These are phyloP conservation scores for Macroramphosus scolopax DNA, from an alignment of 2,797 vertebrate species.

Conservation along the genomic window DNA sequence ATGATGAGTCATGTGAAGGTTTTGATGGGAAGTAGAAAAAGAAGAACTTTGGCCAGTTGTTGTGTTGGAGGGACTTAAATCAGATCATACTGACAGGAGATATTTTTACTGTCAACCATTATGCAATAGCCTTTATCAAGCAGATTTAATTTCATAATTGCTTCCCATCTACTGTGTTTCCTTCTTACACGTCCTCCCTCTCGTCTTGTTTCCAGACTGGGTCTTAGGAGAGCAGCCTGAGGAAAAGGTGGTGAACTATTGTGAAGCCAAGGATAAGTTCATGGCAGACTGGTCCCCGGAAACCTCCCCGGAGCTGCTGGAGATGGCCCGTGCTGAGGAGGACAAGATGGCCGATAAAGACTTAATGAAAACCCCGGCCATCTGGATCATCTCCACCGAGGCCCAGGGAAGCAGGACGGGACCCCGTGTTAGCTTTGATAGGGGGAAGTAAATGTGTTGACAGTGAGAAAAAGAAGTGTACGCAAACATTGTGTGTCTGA, in stretches of 20 bases:
- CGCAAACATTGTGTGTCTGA: too few species aligned
- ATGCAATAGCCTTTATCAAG: too few species aligned
- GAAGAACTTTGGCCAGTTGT: too few species aligned
- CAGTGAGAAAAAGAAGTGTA: too few species aligned
- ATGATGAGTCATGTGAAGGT: too few species aligned
- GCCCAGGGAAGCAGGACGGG: slow-evolving; percentile 37
- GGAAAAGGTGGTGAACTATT: slow-evolving; percentile 74
- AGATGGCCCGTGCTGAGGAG: slow-evolving; percentile 74
- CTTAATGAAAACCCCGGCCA: slow-evolving; percentile 59
- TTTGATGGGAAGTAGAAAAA: too few species aligned
- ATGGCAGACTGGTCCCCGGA: slow-evolving; percentile 75
- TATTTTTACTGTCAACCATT: too few species aligned
- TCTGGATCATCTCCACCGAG: slow-evolving; percentile 74
- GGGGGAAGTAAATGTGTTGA: slow-evolving; percentile 39
- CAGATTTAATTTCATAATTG: too few species aligned
- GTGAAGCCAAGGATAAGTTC: slow-evolving; percentile 78
- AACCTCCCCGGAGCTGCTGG: slow-evolving; percentile 77
- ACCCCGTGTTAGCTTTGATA: slow-evolving; percentile 70
- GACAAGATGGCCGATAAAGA: slow-evolving; percentile 68
- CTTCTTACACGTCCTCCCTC: background rate
- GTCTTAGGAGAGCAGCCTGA: slow-evolving; percentile 84
- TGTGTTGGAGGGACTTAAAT: too few species aligned
- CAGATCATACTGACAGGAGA: too few species aligned
- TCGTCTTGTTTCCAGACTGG: slow-evolving; percentile 74
- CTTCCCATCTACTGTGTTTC: too few species aligned